These are phyloP conservation scores for Rhinella marina DNA, from an alignment of 2,797 vertebrate species.

Conservation along the genomic window DNA sequence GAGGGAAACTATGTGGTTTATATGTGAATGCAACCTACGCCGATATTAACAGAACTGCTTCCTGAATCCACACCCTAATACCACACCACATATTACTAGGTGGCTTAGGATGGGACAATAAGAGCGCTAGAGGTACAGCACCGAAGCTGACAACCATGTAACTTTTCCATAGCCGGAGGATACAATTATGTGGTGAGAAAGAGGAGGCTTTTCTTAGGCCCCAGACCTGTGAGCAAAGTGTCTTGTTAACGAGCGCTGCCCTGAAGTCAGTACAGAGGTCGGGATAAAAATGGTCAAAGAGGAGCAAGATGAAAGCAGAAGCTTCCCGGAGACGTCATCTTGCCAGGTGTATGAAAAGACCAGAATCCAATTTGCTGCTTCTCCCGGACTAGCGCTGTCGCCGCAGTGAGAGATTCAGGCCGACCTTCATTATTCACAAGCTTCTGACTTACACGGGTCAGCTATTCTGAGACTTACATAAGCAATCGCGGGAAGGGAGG, in stretches of 20 bases:
- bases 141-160: neutral
- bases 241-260: neutral
- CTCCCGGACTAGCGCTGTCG: neutral
- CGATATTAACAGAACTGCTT: too few relatives aligned
- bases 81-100: neutral
- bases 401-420: neutral
- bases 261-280: neutral
- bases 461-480: slow-evolving; percentile 4
- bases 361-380: slow-evolving; percentile 28
- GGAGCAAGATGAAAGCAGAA: slow-evolving; percentile 4
- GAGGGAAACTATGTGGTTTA: too few relatives aligned
- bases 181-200: neutral
- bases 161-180: neutral
- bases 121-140: neutral
- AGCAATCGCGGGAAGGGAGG: neutral
- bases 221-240: neutral
- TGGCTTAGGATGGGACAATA: neutral
- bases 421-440: neutral
- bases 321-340: slow-evolving; percentile 14
- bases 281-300: slow-evolving; percentile 2
- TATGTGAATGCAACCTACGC: too few relatives aligned
- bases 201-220: neutral
- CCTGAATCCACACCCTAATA: too few relatives aligned
- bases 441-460: slow-evolving; percentile 29
- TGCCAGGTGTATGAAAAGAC: slow-evolving; percentile 27